A percentile compares a stretch with the other conserved stretches of the same genome.
These are phyloP conservation scores for Malacoctenus gilli DNA, from an alignment of 2,797 vertebrate genomes.

Conservation along the genomic window DNA sequence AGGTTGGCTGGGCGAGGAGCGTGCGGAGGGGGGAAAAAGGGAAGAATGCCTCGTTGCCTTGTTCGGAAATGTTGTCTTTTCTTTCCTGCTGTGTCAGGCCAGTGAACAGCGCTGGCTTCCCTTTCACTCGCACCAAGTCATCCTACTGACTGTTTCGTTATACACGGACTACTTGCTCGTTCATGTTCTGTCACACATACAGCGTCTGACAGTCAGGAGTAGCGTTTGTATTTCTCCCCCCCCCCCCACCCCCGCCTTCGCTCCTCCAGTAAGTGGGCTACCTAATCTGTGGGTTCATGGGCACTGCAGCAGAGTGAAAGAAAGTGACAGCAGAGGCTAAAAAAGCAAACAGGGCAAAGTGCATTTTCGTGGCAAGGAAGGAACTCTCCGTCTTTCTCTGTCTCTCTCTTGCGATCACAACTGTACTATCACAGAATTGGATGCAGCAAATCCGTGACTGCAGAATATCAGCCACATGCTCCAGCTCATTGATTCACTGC, in stretches of 20 bases:
- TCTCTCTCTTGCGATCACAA: not conserved
- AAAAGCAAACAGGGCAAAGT: constrained; percentile 44
- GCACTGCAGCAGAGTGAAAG: constrained; percentile 49
- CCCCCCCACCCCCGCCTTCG: too few relatives aligned
- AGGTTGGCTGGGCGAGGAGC: constrained; percentile 55
- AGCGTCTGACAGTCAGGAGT: constrained; percentile 33
- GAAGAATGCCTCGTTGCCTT: constrained; percentile 55
- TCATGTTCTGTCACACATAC: constrained; percentile 33
- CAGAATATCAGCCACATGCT: not conserved
- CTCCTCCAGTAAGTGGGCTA: constrained; percentile 59
- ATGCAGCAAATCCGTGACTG: constrained; percentile 3
- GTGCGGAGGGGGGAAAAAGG: constrained; percentile 31
- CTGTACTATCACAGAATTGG: constrained; percentile 14
- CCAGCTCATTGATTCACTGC: too few relatives aligned
- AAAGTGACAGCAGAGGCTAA: constrained; percentile 58
- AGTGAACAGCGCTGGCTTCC: constrained; percentile 37
- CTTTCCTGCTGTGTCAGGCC: constrained; percentile 57
- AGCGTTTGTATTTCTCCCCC: not conserved
- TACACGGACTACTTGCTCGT: constrained; percentile 30
- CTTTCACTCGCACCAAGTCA: constrained; percentile 29
- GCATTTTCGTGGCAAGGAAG: constrained; percentile 43
- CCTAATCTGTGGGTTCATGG: constrained; percentile 54
- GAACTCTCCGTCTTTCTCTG: constrained; percentile 1
- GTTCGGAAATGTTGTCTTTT: constrained; percentile 63
- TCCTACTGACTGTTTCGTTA: constrained; percentile 29